These are phyloP conservation scores for Hemaris fuciformis DNA, from an alignment of 2,888 invertebrate species.

Conservation along the genomic window DNA sequence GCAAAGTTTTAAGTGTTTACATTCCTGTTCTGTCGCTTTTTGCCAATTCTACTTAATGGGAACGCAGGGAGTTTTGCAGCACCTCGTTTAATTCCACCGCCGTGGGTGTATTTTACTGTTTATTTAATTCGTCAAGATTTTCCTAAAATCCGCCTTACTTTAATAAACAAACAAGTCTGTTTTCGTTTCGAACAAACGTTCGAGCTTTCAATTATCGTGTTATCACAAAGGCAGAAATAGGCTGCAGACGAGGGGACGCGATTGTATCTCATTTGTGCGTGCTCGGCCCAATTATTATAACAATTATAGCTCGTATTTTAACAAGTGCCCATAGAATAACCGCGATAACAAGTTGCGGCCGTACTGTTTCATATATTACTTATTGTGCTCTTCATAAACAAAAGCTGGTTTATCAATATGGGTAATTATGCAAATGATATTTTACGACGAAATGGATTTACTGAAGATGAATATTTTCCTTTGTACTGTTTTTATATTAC, in stretches of 20 bases:
- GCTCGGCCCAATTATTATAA: conserved; percentile 5
- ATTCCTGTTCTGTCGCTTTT: conserved; percentile 77
- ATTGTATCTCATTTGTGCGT: conserved; percentile 3
- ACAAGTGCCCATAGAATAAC: neutral
- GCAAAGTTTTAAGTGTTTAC: conserved; percentile 79
- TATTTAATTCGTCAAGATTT: conserved; percentile 60
- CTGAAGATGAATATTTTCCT: neutral
- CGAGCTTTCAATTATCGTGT: conserved; percentile 13
- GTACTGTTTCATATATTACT: neutral
- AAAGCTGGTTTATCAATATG: neutral
- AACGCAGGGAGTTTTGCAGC: conserved; percentile 62
- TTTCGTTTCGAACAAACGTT: conserved; percentile 14
- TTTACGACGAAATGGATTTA: neutral
- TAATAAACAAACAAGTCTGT: conserved; percentile 11
- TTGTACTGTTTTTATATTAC: neutral
- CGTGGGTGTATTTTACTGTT: conserved; percentile 58
- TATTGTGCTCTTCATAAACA: neutral
- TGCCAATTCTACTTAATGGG: conserved; percentile 75
- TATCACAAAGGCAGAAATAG: conserved; percentile 15
- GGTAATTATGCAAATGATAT: neutral
- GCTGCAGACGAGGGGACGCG: conserved; percentile 4
- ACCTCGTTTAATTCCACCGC: conserved; percentile 68
- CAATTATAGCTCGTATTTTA: neutral
- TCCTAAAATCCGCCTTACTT: conserved; percentile 27
- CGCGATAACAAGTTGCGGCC: neutral